Evolutionary conservation across 2,113 vertebrate species (phyloP).

Genomic region (Rafetus swinhoei): DNA sequence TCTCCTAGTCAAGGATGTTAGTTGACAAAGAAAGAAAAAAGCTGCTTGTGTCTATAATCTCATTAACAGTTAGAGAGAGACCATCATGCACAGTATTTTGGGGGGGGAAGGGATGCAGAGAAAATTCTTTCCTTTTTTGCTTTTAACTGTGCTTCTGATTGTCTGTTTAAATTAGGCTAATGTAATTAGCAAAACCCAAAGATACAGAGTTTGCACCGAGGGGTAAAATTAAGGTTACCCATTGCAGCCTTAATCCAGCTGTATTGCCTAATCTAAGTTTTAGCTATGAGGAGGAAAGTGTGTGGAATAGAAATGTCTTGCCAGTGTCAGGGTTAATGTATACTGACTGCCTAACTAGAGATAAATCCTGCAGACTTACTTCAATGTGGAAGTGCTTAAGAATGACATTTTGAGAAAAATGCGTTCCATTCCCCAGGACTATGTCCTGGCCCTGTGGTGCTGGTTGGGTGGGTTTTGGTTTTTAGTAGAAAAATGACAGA

Average conservation of each 20-base stretch:
- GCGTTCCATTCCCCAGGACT: not conserved
- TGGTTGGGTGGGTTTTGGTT: not conserved
- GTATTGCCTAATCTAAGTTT: not conserved
- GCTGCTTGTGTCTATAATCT: conserved; percentile 14
- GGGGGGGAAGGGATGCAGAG: not conserved
- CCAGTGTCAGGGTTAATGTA: conserved; percentile 33
- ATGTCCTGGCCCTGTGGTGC: not conserved
- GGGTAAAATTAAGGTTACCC: conserved; percentile 48
- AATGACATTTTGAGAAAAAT: not conserved
- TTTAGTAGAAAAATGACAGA: not conserved
- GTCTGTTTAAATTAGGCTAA: conserved; percentile 69
- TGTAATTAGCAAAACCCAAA: conserved; percentile 46
- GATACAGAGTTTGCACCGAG: conserved; percentile 26
- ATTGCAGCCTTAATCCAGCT: not conserved
- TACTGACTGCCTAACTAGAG: conserved; percentile 26
- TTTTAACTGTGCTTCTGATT: conserved; percentile 27
- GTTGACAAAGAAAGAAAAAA: conserved; percentile 47
- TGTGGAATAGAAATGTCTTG: not conserved
- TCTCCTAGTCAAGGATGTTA: conserved; percentile 42
- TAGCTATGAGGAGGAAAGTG: not conserved
- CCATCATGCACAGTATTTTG: conserved; percentile 2
- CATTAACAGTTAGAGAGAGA: not conserved
- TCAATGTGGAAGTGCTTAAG: not conserved
- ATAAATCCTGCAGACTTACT: not conserved
- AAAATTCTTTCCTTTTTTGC: not conserved